Percentiles rank a stretch among this genome's conserved stretches.
These are phyloP conservation scores for Microdon myrmicae DNA, from an alignment of 2,888 invertebrate genomes.

Conservation along the genomic window DNA sequence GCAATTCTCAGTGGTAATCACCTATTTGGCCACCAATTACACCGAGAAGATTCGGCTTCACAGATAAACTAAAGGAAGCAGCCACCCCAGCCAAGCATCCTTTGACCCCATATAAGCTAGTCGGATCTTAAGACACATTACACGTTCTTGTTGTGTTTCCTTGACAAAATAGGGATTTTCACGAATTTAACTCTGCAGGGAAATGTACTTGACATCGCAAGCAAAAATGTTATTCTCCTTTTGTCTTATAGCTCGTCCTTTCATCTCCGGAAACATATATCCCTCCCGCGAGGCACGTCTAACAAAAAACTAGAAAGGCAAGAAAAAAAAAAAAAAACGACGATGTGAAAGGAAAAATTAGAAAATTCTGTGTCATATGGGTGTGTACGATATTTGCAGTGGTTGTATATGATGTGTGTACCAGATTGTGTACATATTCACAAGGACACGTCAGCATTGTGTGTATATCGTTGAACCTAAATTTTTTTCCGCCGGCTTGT, in stretches of 20 bases:
- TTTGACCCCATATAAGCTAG: not conserved
- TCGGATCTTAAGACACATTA: not conserved
- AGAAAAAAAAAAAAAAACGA: slow-evolving; percentile 11
- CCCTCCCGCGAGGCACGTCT: slow-evolving; percentile 35
- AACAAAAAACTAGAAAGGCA: slow-evolving; percentile 26
- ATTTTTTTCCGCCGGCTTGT: slow-evolving; percentile 13
- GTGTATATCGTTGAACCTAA: not conserved
- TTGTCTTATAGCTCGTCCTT: slow-evolving; percentile 27
- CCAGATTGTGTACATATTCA: slow-evolving; percentile 35
- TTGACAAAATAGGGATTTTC: slow-evolving; percentile 28
- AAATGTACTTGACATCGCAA: slow-evolving; percentile 40
- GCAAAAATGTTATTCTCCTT: slow-evolving; percentile 17
- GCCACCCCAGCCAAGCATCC: slow-evolving; percentile 1
- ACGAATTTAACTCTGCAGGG: slow-evolving; percentile 40
- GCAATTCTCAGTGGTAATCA: too few species aligned
- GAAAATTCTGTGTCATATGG: slow-evolving; percentile 31
- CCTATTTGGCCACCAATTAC: too few species aligned
- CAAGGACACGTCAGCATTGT: slow-evolving; percentile 35
- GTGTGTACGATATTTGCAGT: slow-evolving; percentile 33
- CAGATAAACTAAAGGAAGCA: not conserved
- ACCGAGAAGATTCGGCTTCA: too few species aligned
- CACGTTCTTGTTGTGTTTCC: slow-evolving; percentile 1
- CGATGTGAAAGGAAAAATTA: slow-evolving; percentile 29
- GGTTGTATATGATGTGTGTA: slow-evolving; percentile 22
- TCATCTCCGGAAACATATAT: slow-evolving; percentile 19